A percentile compares a stretch with the other conserved stretches of the same genome.
These are phyloP conservation scores for Campoletis sonorensis DNA, from an alignment of 1,140 invertebrate genomes.

Conservation along the genomic window DNA sequence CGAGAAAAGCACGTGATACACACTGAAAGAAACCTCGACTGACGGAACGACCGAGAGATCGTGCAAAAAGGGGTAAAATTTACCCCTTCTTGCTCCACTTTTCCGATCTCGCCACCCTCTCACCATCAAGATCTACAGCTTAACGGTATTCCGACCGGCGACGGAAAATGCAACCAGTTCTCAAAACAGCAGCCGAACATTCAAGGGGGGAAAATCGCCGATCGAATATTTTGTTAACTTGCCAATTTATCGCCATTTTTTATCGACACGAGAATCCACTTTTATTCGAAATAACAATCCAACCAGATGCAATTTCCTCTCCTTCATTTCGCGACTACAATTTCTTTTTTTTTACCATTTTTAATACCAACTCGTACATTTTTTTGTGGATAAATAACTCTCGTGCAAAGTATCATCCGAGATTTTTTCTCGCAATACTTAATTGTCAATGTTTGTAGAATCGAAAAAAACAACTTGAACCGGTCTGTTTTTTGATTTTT, in stretches of 20 bases:
- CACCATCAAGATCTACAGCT: constrained; percentile 9
- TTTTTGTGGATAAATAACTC: too few relatives aligned
- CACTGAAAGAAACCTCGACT: constrained; percentile 51
- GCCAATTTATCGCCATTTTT: too few relatives aligned
- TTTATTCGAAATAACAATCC: too few relatives aligned
- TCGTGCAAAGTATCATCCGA: too few relatives aligned
- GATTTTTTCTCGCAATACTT: too few relatives aligned
- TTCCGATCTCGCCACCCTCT: not conserved
- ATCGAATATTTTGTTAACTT: not conserved
- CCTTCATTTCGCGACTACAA: too few relatives aligned
- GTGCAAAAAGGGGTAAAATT: constrained; percentile 48
- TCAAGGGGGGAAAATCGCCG: not conserved
- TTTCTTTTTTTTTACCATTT: too few relatives aligned
- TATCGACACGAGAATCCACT: too few relatives aligned
- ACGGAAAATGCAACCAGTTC: not conserved
- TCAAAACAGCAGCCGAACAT: constrained; percentile 38
- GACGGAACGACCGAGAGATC: constrained; percentile 1
- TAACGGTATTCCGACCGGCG: constrained; percentile 37
- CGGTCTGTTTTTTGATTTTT: too few relatives aligned
- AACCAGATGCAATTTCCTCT: too few relatives aligned
- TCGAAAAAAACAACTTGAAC: too few relatives aligned
- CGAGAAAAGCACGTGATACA: not conserved
- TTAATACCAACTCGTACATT: too few relatives aligned
- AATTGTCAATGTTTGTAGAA: not conserved
- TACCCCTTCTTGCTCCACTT: constrained; percentile 49